A percentile compares a stretch with the other conserved stretches of the same genome.
phyloP scores from a whole-genome alignment of 2,888 invertebrate species.

The Bhutanitis thaidina region DNA sequence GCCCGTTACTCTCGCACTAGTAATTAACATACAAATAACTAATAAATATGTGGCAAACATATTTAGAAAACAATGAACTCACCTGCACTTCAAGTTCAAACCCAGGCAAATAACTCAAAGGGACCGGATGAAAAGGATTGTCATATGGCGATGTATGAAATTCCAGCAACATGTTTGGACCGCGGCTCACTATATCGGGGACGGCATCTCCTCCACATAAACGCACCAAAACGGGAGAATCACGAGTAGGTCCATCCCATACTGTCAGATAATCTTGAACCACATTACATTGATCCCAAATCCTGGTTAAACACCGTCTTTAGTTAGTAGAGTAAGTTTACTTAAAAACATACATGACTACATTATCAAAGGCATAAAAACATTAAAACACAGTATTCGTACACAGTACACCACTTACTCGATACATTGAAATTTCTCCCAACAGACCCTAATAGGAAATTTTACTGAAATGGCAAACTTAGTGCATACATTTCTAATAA shows the following conservation, averaged over 20 bases:
- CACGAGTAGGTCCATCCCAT: slow-evolving; percentile 86
- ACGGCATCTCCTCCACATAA: slow-evolving; percentile 91
- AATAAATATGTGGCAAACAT: too few relatives aligned
- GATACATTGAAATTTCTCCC: too few relatives aligned
- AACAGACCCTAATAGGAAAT: too few relatives aligned
- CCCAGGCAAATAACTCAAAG: slow-evolving; percentile 87
- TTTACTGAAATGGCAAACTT: too few relatives aligned
- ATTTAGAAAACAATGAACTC: slow-evolving; percentile 32
- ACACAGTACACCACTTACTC: too few relatives aligned
- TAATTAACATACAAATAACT: too few relatives aligned
- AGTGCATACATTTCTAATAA: too few relatives aligned
- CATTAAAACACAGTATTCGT: too few relatives aligned
- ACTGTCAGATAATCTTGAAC: slow-evolving; percentile 91
- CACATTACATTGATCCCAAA: slow-evolving; percentile 90
- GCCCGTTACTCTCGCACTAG: too few relatives aligned
- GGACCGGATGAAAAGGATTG: slow-evolving; percentile 89
- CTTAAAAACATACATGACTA: too few relatives aligned
- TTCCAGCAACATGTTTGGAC: slow-evolving; percentile 87
- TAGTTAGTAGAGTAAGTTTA: too few relatives aligned
- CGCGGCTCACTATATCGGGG: slow-evolving; percentile 88
- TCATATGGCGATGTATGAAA: slow-evolving; percentile 91
- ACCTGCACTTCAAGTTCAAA: slow-evolving; percentile 91
- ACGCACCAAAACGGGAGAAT: slow-evolving; percentile 86
- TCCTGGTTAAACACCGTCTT: slow-evolving; percentile 62
- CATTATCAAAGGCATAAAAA: too few relatives aligned